These are phyloP conservation scores for Pterobdella sp. DNA, from an alignment of 2,888 invertebrate species.

Conservation along the genomic window DNA sequence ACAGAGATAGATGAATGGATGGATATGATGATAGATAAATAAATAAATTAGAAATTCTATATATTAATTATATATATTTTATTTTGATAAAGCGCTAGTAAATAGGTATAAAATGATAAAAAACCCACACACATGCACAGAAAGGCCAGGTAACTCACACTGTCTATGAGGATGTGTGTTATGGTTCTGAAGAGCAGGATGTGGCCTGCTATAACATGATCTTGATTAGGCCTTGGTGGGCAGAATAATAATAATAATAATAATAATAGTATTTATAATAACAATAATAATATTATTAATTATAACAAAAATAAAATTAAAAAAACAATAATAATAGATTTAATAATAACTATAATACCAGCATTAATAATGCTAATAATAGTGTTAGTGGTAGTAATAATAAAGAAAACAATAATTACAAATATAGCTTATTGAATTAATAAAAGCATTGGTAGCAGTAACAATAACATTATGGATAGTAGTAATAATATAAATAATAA, in stretches of 20 bases:
- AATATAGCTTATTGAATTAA: not conserved
- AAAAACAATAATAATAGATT: not conserved
- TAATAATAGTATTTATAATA: not conserved
- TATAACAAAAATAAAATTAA: not conserved
- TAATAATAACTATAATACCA: not conserved
- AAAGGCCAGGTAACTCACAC: not conserved
- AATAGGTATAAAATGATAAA: too few species aligned
- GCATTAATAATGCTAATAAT: not conserved
- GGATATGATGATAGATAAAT: not conserved
- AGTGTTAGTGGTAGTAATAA: not conserved
- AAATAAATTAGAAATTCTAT: too few species aligned
- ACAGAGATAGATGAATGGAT: not conserved
- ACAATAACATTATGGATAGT: not conserved
- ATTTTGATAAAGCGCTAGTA: too few species aligned
- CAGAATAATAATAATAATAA: too few species aligned
- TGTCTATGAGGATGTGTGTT: constrained; percentile 21
- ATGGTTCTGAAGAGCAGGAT: not conserved
- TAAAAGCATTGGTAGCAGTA: not conserved
- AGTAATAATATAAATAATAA: not conserved
- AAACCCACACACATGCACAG: not conserved
- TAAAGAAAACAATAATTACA: not conserved
- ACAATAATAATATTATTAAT: not conserved
- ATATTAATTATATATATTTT: too few species aligned
- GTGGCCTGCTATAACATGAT: constrained; percentile 3
- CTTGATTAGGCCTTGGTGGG: constrained; percentile 21